Evolutionary conservation across 1,140 invertebrate species (phyloP), one percentile per base, ranked within the genome.

Genomic region (Neuroterus valhalla): DNA sequence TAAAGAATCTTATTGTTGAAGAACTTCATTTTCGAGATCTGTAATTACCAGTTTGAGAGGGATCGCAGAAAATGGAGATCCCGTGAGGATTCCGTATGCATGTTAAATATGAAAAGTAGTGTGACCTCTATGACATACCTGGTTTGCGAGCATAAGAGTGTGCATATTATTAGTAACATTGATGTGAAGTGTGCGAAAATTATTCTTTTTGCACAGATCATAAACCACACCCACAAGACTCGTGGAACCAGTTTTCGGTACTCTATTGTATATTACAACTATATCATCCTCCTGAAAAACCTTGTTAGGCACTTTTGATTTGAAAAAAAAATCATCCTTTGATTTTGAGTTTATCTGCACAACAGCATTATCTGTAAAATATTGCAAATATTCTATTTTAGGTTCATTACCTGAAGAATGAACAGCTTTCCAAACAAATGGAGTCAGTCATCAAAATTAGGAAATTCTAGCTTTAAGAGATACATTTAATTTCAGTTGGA

Each of bases 231-330:
- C 98, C 70, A 99, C 97, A 87, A 99, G 98, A 88, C 97, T 99
- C 3, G 98, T 99, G 6, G 98, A 99, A 5, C 96, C 98, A n/a
- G 98, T 99, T 91, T 99, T 99, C 17, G 98, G 98, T 44, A 99
- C 97, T 86, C 98, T 92, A 89, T 99, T 99, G 88, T 98, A 99
- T 78, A 99, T 96, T 45, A 99, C 92, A 42, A 98, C 92, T 68
- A 94, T 82, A 84, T 95, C 91, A 78, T 95, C 92, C 69, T 70
- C 55, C 50, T 68, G n/a, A 70, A 74, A 52, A 19, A 71, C 42
- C 68, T 80, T 66, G 2, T 72, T 50, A 11, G 50, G 23, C 3
- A n/a, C 38, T 26, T 23, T 55, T 23, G 45, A 15, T 66, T 78
- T 79, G 45, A 55, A 17, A 71, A 71, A 31, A 55, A 38, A 52